These are phyloP conservation scores for Apaloderma vittatum DNA, from an alignment of 2,113 vertebrate species.

Conservation along the genomic window DNA sequence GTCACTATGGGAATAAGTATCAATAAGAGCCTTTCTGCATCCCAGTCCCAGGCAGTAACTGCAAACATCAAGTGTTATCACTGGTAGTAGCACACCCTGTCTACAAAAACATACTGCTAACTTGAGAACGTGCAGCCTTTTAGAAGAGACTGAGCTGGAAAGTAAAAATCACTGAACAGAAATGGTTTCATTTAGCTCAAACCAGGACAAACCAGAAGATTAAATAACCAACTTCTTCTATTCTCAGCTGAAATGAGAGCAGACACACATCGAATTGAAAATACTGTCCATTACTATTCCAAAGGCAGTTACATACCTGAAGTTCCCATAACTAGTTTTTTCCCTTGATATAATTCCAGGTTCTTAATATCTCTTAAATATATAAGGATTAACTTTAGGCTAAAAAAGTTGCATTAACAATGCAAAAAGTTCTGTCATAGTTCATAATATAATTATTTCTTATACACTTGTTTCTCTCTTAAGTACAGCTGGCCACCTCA, in stretches of 20 bases:
- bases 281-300: background rate
- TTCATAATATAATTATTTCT: background rate
- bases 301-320: background rate
- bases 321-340: background rate
- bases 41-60: too few species aligned
- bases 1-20: too few species aligned
- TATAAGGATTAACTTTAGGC: background rate
- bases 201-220: background rate
- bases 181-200: too few species aligned
- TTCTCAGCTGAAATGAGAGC: background rate
- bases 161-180: too few species aligned
- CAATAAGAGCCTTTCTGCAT: too few species aligned
- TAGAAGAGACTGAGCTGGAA: too few species aligned
- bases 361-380: background rate
- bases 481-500: background rate
- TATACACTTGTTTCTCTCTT: background rate
- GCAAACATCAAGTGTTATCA: too few species aligned
- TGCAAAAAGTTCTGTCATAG: background rate
- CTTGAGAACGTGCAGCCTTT: too few species aligned
- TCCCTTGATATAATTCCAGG: background rate
- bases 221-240: background rate
- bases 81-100: too few species aligned
- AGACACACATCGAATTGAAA: background rate
- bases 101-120: too few species aligned
- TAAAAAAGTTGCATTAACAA: background rate